A percentile compares a stretch with the other conserved stretches of the same genome.
Conservation (phyloP, 2,888 invertebrate genomes). For the Standfussiana lucernea region DNA sequence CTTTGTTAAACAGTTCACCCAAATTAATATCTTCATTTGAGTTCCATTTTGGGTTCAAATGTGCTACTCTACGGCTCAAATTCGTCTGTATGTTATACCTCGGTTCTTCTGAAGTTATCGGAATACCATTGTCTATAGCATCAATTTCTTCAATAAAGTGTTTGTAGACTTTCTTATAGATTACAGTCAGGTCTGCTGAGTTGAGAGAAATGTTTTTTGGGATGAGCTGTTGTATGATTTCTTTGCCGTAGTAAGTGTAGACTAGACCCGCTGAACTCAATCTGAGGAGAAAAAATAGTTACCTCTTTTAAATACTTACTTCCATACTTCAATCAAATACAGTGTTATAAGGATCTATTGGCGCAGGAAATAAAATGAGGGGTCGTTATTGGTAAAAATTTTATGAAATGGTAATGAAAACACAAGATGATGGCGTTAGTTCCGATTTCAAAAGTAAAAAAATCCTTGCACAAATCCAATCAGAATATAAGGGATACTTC, state of each 20-base stretch:
- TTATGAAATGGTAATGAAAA: background rate
- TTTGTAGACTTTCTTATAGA: constrained; percentile 12
- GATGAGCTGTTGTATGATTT: constrained; percentile 2
- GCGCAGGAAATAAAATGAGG: background rate
- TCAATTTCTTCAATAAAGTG: constrained; percentile 20
- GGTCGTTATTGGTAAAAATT: background rate
- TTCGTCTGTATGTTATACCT: background rate
- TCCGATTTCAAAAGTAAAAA: too few relatives aligned
- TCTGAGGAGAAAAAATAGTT: background rate
- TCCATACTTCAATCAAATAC: background rate
- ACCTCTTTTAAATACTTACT: background rate
- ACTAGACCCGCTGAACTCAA: constrained; percentile 11
- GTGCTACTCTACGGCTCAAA: background rate
- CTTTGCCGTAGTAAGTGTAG: constrained; percentile 6
- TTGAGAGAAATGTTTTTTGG: background rate
- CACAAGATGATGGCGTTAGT: too few relatives aligned
- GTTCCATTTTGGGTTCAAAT: constrained; percentile 9
- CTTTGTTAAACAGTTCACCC: constrained; percentile 2
- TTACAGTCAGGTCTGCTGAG: background rate
- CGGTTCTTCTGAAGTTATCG: background rate
- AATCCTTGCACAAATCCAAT: background rate
- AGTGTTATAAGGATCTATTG: background rate
- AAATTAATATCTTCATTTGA: background rate
- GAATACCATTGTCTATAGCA: background rate
- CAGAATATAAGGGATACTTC: too few relatives aligned